Percentiles rank a stretch among this genome's conserved stretches.
Conservation (phyloP, 2,113 vertebrate species). For the Typhlomys cinereus region DNA sequence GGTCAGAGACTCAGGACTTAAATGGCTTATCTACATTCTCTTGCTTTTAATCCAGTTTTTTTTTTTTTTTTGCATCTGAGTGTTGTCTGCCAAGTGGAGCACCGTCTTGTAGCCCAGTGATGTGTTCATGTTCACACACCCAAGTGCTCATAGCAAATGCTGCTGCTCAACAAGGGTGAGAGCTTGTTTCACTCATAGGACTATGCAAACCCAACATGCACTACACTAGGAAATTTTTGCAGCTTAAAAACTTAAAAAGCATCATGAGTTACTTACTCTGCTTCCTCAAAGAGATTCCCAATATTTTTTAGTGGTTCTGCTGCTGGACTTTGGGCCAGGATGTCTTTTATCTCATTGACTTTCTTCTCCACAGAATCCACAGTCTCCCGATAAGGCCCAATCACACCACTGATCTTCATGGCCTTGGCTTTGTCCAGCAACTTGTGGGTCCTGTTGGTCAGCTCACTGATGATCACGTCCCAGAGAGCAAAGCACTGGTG, state of each 20-base stretch:
- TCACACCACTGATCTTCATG: constrained; percentile 91
- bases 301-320: constrained; percentile 93
- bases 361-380: constrained; percentile 90
- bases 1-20: neutral
- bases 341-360: constrained; percentile 85
- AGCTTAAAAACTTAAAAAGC: neutral
- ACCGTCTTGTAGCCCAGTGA: neutral
- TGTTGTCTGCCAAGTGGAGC: neutral
- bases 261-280: constrained; percentile 87
- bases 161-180: neutral
- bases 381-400: constrained; percentile 91
- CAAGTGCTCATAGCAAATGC: neutral
- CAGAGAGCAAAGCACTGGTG: constrained; percentile 96
- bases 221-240: neutral
- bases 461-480: constrained; percentile 89
- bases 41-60: neutral
- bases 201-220: neutral
- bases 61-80: neutral
- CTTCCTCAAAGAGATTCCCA: constrained; percentile 92
- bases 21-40: neutral
- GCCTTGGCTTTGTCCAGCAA: constrained; percentile 93
- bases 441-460: constrained; percentile 93
- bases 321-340: constrained; percentile 92
- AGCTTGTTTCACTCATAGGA: neutral
- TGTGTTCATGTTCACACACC: neutral